Conservation (phyloP, 2,888 invertebrate species). For the Drosophila anomalata region DNA sequence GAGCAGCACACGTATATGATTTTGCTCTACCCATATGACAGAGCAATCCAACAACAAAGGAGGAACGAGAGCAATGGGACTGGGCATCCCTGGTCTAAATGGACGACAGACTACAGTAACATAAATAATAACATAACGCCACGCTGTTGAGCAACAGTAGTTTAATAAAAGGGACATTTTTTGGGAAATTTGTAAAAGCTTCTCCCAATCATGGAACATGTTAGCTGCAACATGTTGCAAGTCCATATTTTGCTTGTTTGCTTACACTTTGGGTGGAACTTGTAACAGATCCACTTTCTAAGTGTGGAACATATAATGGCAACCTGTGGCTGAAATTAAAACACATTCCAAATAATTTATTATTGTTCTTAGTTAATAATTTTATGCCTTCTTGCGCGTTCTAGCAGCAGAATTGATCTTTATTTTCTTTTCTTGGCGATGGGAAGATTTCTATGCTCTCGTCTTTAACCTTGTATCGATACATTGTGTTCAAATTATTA, state of each 20-base stretch:
- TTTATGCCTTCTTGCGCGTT: too few species aligned
- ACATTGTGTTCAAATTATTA: too few species aligned
- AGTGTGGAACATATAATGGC: background rate
- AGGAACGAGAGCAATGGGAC: too few species aligned
- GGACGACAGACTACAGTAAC: too few species aligned
- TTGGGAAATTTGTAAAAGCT: background rate
- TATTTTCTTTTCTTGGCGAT: too few species aligned
- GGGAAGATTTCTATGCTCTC: too few species aligned
- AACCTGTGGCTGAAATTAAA: constrained; percentile 21
- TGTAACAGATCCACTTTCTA: constrained; percentile 21
- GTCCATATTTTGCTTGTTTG: constrained; percentile 1
- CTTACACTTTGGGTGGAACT: constrained; percentile 37
- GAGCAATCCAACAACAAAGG: too few species aligned
- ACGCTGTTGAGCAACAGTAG: background rate
- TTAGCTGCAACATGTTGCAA: constrained; percentile 17
- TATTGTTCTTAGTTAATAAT: background rate
- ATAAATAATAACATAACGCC: background rate
- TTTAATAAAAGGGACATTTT: constrained; percentile 13
- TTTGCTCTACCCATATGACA: too few species aligned
- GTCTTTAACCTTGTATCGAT: too few species aligned
- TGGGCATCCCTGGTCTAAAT: too few species aligned
- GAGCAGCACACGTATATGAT: too few species aligned
- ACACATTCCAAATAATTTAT: background rate
- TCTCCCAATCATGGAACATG: constrained; percentile 11
- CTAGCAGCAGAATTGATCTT: too few species aligned